phyloP scores from a whole-genome alignment of 2,113 vertebrate genomes.

The Colaptes auratus region DNA sequence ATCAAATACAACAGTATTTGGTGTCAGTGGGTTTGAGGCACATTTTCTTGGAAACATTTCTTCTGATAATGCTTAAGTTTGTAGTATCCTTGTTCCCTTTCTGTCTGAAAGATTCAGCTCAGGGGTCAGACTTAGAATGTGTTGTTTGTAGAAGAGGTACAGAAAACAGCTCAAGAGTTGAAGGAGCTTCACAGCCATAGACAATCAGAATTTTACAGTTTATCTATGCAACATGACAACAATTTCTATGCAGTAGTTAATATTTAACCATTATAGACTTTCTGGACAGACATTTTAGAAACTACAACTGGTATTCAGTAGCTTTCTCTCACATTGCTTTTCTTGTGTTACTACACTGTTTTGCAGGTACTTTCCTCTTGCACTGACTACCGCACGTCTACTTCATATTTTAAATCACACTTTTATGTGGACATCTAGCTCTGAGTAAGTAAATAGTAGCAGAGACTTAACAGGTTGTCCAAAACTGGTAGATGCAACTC shows the following conservation, averaged over 20 bases:
- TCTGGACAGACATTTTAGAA: neutral
- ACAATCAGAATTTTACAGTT: neutral
- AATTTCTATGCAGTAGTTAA: neutral
- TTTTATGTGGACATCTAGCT: neutral
- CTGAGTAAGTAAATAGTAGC: neutral
- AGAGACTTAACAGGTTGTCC: neutral
- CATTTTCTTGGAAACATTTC: neutral
- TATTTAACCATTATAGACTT: neutral
- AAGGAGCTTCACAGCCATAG: neutral
- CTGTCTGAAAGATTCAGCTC: neutral
- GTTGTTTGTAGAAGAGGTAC: neutral
- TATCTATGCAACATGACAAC: neutral
- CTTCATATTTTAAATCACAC: neutral
- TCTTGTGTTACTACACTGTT: neutral
- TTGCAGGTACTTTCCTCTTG: neutral
- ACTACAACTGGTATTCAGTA: neutral
- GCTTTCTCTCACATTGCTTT: neutral
- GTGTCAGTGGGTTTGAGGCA: neutral
- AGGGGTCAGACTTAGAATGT: neutral
- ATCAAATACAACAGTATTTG: neutral
- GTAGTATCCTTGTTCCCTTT: neutral
- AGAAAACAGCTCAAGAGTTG: neutral
- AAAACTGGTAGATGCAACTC: neutral
- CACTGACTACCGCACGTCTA: neutral
- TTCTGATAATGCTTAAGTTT: neutral